Percentiles rank a stretch among this genome's conserved stretches.
Evolutionary conservation across 2,797 vertebrate species (phyloP).

Genomic region (Myotis myotis): DNA sequence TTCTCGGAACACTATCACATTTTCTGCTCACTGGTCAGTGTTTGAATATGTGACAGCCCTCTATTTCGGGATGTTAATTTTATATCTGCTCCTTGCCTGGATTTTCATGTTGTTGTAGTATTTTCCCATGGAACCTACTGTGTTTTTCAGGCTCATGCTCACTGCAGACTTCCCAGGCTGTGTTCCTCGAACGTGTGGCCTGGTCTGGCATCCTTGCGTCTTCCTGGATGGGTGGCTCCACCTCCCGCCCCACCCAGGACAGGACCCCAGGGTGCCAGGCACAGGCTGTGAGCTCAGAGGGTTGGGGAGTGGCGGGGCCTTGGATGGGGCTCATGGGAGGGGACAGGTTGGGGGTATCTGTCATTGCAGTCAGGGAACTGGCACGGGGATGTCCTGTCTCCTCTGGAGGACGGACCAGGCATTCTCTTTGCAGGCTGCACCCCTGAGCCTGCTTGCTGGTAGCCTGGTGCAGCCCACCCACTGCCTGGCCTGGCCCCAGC

Average conservation of each 20-base stretch:
- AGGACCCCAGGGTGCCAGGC: background rate
- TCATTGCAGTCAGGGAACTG: no score
- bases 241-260: rapidly evolving
- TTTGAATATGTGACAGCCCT: no score
- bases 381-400: no score
- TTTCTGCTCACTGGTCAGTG: no score
- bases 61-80: background rate
- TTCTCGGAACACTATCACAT: background rate
- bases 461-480: no score
- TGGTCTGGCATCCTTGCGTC: rapidly evolving
- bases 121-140: rapidly evolving
- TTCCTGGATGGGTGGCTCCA: rapidly evolving
- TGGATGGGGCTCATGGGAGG: background rate
- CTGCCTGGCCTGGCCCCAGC: no score
- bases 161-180: rapidly evolving
- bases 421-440: rapidly evolving
- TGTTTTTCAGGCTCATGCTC: background rate
- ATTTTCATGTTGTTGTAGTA: background rate
- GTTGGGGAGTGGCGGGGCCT: background rate
- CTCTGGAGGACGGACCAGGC: background rate
- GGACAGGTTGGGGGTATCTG: no score
- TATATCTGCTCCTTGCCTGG: background rate
- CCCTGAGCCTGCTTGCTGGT: background rate
- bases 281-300: background rate
- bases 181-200: rapidly evolving